Base-by-base conservation (phyloP, 2,888 invertebrate genomes). In the Neelides folsomi region DNA sequence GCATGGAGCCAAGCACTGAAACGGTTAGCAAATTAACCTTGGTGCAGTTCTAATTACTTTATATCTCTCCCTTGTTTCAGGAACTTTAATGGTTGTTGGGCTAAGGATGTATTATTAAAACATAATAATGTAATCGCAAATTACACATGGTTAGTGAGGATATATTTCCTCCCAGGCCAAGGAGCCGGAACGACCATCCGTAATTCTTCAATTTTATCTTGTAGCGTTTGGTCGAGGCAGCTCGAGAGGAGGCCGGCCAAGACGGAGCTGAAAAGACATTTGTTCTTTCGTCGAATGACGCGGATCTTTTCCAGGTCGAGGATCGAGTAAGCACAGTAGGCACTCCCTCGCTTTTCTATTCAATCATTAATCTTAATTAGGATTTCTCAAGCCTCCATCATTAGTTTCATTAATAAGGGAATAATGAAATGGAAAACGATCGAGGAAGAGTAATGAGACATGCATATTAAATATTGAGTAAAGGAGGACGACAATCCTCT, bases 161-260 rank as follows among this genome's bases (percentile, higher is more conserved):
- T 47, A 38, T 53, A 36, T 37, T 54, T 49, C 2, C 60, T 55
- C 49, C 63, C 47, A 19, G 60, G 61, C 52, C 58, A 62, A 7
- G 61, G 63, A n/a, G 62, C 60, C 7, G 61, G 61, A 16, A 61
- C 55, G 15, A 62, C 61, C 48, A 63, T 56, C 18, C 63, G 51
- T 45, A 62, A 51, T 6, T 56, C 51, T 6, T 58, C 55, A 19
- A 54, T 56, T 40, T 62, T 56, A 12, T 59, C 54, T 47, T 57
- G 53, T 39, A 53, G 51, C 10, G 54, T 44, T 48, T 48, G 58
- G n/a, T 58, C 44, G 20, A 61, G 56, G 19, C 57, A 53, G 34
- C 55, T 58, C 36, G 63, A 56, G 41, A 63, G 37, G 37, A 63
- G 43, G 13, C 60, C 57, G 49, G 60, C 58, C 27, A 63, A 38